Evolutionary conservation across 1,140 invertebrate genomes (phyloP).

Genomic region (Melitaea cinxia): DNA sequence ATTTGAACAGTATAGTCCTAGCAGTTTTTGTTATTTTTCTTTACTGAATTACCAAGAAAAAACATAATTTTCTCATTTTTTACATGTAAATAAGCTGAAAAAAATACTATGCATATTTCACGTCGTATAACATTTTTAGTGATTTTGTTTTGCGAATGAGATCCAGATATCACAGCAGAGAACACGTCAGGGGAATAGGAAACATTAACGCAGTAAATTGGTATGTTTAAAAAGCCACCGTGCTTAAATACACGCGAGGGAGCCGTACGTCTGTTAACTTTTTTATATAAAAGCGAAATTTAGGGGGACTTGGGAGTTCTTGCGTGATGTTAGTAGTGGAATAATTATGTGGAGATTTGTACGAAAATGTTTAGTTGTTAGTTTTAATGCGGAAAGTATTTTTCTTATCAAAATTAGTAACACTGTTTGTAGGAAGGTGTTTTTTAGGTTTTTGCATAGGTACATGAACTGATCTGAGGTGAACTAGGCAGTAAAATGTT

Average conservation of each 20-base stretch:
- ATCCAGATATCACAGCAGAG: not conserved
- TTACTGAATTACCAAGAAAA: too few relatives aligned
- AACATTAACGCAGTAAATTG: conserved; percentile 11
- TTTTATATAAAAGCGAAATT: conserved; percentile 1
- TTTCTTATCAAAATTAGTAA: too few relatives aligned
- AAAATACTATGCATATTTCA: too few relatives aligned
- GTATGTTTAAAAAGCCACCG: conserved; percentile 7
- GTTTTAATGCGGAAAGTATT: not conserved
- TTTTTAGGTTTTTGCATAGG: not conserved
- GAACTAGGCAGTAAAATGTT: too few relatives aligned
- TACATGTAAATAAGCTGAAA: too few relatives aligned
- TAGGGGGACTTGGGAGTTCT: not conserved
- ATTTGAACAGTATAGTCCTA: too few relatives aligned
- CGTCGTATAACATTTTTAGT: too few relatives aligned
- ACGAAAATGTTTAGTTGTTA: not conserved
- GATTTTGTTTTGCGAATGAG: not conserved
- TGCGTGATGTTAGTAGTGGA: not conserved
- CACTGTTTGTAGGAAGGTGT: too few relatives aligned
- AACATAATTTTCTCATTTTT: too few relatives aligned
- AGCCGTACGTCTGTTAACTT: conserved; percentile 5
- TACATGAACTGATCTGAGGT: too few relatives aligned
- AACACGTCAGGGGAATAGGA: not conserved
- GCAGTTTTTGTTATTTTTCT: too few relatives aligned
- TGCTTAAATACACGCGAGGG: conserved; percentile 2
- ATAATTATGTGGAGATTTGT: not conserved